phyloP scores from a whole-genome alignment of 2,113 vertebrate species.

The Coptodon rendalli region DNA sequence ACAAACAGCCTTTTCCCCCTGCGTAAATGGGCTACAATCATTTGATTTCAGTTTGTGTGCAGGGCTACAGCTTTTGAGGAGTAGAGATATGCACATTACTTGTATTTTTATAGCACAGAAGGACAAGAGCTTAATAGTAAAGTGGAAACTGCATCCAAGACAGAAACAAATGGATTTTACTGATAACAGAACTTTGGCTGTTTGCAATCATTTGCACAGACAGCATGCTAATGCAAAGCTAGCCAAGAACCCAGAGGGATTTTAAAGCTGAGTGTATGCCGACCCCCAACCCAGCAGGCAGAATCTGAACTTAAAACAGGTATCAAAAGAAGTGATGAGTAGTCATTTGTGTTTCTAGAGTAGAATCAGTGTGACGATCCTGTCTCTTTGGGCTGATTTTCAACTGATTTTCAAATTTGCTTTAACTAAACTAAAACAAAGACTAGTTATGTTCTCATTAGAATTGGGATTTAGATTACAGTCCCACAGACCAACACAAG shows the following conservation, averaged over 20 bases:
- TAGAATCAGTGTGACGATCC: background rate
- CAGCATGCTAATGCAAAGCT: background rate
- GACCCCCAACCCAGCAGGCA: background rate
- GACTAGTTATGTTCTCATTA: background rate
- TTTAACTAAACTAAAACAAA: background rate
- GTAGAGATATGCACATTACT: background rate
- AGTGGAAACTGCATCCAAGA: background rate
- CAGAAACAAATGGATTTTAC: background rate
- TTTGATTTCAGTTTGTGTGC: background rate
- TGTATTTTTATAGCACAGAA: background rate
- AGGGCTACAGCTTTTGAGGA: background rate
- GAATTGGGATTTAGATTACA: background rate
- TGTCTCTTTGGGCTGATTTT: background rate
- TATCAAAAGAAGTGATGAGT: background rate
- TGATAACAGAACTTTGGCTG: background rate
- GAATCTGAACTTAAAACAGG: background rate
- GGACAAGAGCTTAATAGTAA: background rate
- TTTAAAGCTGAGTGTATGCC: background rate
- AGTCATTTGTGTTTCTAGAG: background rate
- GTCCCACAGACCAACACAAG: background rate
- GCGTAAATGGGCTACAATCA: accelerated
- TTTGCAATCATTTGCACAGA: background rate
- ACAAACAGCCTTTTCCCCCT: accelerated
- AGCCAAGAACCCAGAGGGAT: background rate
- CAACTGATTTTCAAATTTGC: background rate